These are phyloP conservation scores for Drosophila kanapiae DNA, from an alignment of 1,140 invertebrate genomes.

Conservation along the genomic window DNA sequence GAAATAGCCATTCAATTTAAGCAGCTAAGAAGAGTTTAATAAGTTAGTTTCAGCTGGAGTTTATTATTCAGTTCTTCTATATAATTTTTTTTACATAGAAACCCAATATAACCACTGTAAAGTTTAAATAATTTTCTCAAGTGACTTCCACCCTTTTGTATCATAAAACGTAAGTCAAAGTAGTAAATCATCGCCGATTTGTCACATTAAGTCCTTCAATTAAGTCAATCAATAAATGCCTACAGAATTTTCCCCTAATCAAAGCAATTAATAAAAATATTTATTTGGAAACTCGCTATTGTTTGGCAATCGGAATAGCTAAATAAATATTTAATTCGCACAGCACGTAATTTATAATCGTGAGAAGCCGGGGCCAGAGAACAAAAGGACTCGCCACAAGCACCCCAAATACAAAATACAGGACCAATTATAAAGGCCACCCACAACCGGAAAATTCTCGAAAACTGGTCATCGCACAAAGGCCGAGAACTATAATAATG, in stretches of 20 bases:
- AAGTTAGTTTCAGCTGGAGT: too few relatives aligned
- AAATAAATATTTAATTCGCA: slow-evolving; percentile 52
- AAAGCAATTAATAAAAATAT: slow-evolving; percentile 24
- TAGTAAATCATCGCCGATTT: slow-evolving; percentile 1
- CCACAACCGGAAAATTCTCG: slow-evolving; percentile 42
- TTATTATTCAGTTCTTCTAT: too few relatives aligned
- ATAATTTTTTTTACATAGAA: background rate
- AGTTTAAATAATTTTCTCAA: background rate
- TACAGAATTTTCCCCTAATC: slow-evolving; percentile 3
- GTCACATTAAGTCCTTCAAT: slow-evolving; percentile 2
- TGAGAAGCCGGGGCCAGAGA: slow-evolving; percentile 23
- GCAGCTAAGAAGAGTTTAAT: too few relatives aligned
- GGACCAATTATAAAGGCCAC: slow-evolving; percentile 45
- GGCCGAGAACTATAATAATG: slow-evolving; percentile 54
- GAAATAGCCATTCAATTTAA: too few relatives aligned
- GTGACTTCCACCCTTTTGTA: background rate
- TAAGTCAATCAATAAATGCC: slow-evolving; percentile 16
- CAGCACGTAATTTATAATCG: slow-evolving; percentile 49
- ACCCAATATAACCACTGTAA: too few relatives aligned
- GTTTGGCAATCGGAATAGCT: background rate
- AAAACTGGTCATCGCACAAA: slow-evolving; percentile 42
- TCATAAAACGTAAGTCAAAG: background rate
- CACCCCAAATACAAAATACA: slow-evolving; percentile 9
- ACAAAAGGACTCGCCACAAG: slow-evolving; percentile 32
- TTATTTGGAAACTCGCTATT: slow-evolving; percentile 26